phyloP scores from a whole-genome alignment of 1,140 invertebrate species.

The Sitodiplosis mosellana region DNA sequence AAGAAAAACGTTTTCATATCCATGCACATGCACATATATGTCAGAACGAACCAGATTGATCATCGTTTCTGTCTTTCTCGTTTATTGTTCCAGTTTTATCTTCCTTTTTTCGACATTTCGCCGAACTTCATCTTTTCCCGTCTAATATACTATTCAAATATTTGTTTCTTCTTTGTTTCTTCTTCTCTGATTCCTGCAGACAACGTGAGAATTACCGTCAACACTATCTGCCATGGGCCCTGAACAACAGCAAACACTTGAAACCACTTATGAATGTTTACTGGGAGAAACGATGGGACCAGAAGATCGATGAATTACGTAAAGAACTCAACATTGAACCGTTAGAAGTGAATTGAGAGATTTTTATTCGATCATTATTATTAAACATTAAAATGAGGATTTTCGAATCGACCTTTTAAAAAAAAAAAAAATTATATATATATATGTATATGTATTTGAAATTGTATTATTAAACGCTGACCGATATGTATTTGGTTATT shows the following conservation, averaged over 20 bases:
- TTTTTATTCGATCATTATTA: not conserved
- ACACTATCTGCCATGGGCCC: conserved; percentile 74
- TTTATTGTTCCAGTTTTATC: not conserved
- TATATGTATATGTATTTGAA: not conserved
- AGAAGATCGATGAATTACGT: conserved; percentile 62
- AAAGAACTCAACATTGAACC: conserved; percentile 48
- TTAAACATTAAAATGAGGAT: not conserved
- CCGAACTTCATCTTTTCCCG: not conserved
- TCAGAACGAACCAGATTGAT: no score
- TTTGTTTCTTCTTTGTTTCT: conserved; percentile 20
- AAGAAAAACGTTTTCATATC: no score
- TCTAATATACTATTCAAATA: not conserved
- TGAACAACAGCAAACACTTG: conserved; percentile 55
- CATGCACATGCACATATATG: not conserved
- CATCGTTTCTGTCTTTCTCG: not conserved
- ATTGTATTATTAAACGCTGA: not conserved
- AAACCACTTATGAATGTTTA: conserved; percentile 60
- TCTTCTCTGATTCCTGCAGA: no score
- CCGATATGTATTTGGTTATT: not conserved
- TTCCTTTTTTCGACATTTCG: not conserved
- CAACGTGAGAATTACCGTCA: conserved; percentile 63
- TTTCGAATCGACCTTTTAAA: no score
- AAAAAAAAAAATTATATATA: not conserved
- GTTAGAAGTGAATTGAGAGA: not conserved
- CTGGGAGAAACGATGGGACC: conserved; percentile 89